Evolutionary conservation across 2,888 invertebrate genomes (phyloP), one percentile per base, ranked within the genome.

Genomic region (Apamea monoglypha): DNA sequence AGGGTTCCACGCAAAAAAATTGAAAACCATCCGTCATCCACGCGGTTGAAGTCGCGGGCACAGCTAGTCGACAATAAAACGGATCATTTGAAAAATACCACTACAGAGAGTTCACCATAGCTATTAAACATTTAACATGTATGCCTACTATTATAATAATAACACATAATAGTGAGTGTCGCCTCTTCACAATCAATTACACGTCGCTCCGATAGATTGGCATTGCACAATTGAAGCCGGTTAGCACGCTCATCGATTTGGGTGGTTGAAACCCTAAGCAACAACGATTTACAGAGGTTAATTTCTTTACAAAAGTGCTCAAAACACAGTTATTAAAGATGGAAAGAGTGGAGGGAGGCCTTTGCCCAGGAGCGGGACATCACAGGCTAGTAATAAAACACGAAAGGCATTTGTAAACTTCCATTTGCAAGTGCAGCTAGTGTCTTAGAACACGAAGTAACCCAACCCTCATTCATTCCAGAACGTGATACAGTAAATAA

Each of bases 151-250:
- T 85, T 80, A 75, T 80, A 75, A 85, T 77, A 87, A 77, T 73
- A 87, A 50, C 50, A 73, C 64, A 71, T 84, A 71, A 85, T 78
- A 75, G 87, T 84, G 78, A 78, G 63, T 80, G 88, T 86, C 88
- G 80, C 80, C 81, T 90, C 89, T 90, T 90, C 88, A 89, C 91
- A 91, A 91, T 92, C 91, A 92, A 91, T 93, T 92, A 92, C 88
- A 80, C 83, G 80, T 79, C 76, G 84, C 80, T 86, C 89, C 81
- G 87, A 93, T 93, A 93, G 93, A 93, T 93, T 92, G 92, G 88
- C 91, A 93, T 95, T 94, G 93, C 93, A 94, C 95, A 95, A 95
- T 94, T 94, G 90, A 86, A 82, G 80, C 77, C 84, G 83, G 89
- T 87, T 84, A 83, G 80, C 79, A 75, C 66, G 88, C 66, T 86